phyloP scores from a whole-genome alignment of 2,113 vertebrate genomes.

The Sebastes fasciatus region DNA sequence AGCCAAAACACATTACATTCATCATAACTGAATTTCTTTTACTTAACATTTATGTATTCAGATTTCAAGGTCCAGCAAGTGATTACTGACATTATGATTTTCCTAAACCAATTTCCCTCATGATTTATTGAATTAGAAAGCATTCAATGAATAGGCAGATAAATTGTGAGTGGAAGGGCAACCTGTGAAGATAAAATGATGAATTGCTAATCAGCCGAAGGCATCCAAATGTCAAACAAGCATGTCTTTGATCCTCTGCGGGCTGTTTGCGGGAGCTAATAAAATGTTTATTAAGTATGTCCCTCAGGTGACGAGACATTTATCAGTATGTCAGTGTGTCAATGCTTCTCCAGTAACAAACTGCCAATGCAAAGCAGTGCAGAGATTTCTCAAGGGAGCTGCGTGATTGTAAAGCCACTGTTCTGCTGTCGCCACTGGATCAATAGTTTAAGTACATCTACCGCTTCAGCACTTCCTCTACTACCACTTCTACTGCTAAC shows the following conservation, averaged over 20 bases:
- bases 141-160: slow-evolving; percentile 34
- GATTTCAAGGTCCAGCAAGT: slow-evolving; percentile 40
- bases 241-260: slow-evolving; percentile 52
- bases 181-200: slow-evolving; percentile 47
- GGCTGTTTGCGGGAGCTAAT: slow-evolving; percentile 59
- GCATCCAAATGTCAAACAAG: slow-evolving; percentile 69
- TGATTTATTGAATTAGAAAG: slow-evolving; percentile 54
- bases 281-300: slow-evolving; percentile 73
- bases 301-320: slow-evolving; percentile 60
- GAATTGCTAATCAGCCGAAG: slow-evolving; percentile 68
- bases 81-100: slow-evolving; percentile 49
- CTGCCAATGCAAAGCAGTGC: slow-evolving; percentile 41
- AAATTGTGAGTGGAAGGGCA: slow-evolving; percentile 40
- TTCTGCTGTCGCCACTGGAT: slow-evolving; percentile 23
- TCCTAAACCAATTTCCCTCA: slow-evolving; percentile 42
- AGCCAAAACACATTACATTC: slow-evolving; percentile 32
- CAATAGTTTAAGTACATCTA: slow-evolving; percentile 35
- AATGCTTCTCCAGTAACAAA: slow-evolving; percentile 42
- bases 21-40: slow-evolving; percentile 37
- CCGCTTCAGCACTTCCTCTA: background rate
- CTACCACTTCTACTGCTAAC: background rate
- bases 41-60: slow-evolving; percentile 28
- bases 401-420: slow-evolving; percentile 14
- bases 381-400: slow-evolving; percentile 51
- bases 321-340: slow-evolving; percentile 58